Evolutionary conservation across 2,797 vertebrate species (phyloP).

Genomic region (Pangasius sanitwongsei): DNA sequence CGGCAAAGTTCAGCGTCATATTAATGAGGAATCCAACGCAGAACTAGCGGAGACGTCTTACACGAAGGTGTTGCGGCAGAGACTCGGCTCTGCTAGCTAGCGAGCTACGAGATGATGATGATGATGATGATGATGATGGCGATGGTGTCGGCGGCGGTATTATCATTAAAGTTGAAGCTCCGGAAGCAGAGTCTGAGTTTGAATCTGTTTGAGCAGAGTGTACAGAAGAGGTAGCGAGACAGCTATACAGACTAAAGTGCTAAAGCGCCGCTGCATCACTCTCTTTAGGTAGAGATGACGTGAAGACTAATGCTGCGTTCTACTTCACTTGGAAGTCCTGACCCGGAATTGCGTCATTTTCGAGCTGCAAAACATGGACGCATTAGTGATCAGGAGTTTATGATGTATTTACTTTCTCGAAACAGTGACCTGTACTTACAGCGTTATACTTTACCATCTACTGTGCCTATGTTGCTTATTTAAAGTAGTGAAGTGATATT

Average conservation of each 20-base stretch:
- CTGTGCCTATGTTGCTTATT: not conserved
- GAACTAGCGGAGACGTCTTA: too few species aligned
- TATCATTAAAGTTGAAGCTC: not conserved
- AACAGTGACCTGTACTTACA: too few species aligned
- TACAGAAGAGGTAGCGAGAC: not conserved
- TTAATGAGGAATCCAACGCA: too few species aligned
- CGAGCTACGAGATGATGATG: too few species aligned
- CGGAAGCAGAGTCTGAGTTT: too few species aligned
- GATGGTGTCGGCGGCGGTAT: too few species aligned
- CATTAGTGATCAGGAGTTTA: not conserved
- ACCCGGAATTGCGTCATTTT: not conserved
- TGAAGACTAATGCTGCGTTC: not conserved
- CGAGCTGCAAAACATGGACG: not conserved
- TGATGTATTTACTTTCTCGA: not conserved
- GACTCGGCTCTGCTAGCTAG: too few species aligned
- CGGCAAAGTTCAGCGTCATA: too few species aligned
- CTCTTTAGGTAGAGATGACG: not conserved
- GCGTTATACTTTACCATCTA: too few species aligned
- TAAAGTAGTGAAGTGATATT: not conserved
- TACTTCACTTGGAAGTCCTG: not conserved
- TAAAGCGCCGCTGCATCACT: not conserved
- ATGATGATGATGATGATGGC: too few species aligned
- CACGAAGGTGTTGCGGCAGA: too few species aligned
- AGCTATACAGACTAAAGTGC: not conserved
- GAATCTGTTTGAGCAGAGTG: too few species aligned